phyloP scores from a whole-genome alignment of 2,797 vertebrate genomes.

The Acridotheres tristis region DNA sequence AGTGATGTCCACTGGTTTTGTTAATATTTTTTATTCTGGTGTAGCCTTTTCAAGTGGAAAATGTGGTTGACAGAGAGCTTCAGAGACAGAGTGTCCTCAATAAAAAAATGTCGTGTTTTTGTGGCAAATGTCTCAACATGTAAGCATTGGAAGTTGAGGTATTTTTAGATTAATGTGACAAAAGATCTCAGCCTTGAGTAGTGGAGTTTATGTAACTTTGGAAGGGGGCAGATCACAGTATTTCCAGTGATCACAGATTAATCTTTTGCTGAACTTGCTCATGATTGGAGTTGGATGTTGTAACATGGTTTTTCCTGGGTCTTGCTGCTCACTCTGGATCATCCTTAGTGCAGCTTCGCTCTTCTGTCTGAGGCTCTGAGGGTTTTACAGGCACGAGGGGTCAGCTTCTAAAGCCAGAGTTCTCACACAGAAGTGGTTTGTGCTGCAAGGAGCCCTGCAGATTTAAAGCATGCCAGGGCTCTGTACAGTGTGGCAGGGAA shows the following conservation, averaged over 20 bases:
- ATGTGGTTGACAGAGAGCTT: not conserved
- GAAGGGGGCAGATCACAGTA: not conserved
- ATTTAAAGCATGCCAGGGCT: conserved; percentile 16
- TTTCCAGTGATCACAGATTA: not conserved
- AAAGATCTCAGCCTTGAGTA: conserved; percentile 36
- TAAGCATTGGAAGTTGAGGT: not conserved
- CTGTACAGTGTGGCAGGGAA: conserved; percentile 20
- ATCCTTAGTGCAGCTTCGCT: not conserved
- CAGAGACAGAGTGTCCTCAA: not conserved
- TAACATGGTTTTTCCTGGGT: not conserved
- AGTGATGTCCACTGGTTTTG: not conserved
- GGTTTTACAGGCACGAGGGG: not conserved
- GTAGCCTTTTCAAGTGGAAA: not conserved
- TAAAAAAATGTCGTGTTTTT: not conserved
- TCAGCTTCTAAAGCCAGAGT: not conserved
- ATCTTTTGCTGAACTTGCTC: not conserved
- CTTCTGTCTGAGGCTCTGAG: not conserved
- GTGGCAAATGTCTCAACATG: not conserved
- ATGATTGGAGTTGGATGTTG: not conserved
- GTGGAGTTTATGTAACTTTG: conserved; percentile 38
- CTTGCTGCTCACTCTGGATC: not conserved
- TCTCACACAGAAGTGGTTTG: not conserved
- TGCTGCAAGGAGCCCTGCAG: not conserved
- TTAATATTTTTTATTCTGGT: not conserved
- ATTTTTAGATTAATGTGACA: conserved; percentile 47